Percentiles rank a stretch among this genome's conserved stretches.
Conservation (phyloP, 2,888 invertebrate genomes). For the Drosophila birchii region DNA sequence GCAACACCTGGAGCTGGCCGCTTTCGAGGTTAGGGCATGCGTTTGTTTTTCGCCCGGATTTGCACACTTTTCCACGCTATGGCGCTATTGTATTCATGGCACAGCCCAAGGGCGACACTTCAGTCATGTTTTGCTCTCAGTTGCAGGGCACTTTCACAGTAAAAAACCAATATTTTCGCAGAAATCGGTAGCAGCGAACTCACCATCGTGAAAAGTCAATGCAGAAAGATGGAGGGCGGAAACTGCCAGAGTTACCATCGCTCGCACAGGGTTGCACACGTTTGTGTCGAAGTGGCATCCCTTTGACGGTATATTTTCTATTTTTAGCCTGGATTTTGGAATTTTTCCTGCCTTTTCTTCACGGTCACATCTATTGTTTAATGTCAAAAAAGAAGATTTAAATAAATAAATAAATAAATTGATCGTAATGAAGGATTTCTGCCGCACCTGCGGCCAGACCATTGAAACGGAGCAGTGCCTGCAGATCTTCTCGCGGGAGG, state of each 20-base stretch:
- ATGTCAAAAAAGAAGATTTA: constrained; percentile 34
- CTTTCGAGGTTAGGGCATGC: constrained; percentile 68
- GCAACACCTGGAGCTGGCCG: constrained; percentile 24
- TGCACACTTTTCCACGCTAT: constrained; percentile 13
- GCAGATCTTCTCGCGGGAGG: constrained; percentile 48
- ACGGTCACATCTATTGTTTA: constrained; percentile 1
- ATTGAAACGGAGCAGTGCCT: constrained; percentile 39
- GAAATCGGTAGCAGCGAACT: constrained; percentile 69
- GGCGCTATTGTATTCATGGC: constrained; percentile 18
- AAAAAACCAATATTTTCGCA: constrained; percentile 54
- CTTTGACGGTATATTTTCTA: not conserved
- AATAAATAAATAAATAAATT: constrained; percentile 34
- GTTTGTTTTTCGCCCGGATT: constrained; percentile 53
- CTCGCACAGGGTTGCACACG: constrained; percentile 16
- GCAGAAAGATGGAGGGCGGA: constrained; percentile 85
- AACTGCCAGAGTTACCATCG: constrained; percentile 80
- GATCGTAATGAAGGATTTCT: constrained; percentile 60
- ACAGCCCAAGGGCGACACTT: constrained; percentile 14
- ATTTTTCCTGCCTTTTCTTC: no score
- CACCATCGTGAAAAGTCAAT: constrained; percentile 84
- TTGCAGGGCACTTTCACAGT: constrained; percentile 35
- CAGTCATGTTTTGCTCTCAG: constrained; percentile 15
- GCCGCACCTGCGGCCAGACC: constrained; percentile 66
- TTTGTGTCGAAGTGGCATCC: not conserved
- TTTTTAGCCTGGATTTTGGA: not conserved